A percentile compares a stretch with the other conserved stretches of the same genome.
These are phyloP conservation scores for Poeciliopsis turneri DNA, from an alignment of 2,797 vertebrate genomes.

Conservation along the genomic window DNA sequence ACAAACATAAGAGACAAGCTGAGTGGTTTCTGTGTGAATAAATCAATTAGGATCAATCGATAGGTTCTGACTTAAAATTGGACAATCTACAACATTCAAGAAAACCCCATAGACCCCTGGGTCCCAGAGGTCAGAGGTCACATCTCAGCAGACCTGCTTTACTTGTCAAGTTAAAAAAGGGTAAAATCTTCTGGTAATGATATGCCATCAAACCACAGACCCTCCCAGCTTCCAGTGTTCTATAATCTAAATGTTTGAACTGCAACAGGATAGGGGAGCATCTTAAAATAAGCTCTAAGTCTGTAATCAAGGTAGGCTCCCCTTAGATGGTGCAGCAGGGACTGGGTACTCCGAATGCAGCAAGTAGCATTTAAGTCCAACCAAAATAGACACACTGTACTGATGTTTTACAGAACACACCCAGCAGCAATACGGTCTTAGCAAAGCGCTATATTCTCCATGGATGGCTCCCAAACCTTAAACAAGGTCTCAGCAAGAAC, in stretches of 20 bases:
- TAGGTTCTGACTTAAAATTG: background rate
- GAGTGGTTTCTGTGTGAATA: background rate
- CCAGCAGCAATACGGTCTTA: conserved; percentile 24
- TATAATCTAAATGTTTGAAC: conserved; percentile 63
- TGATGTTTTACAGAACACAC: conserved; percentile 42
- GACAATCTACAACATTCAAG: background rate
- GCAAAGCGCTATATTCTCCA: background rate
- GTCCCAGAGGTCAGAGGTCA: background rate
- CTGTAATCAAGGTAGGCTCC: conserved; percentile 66
- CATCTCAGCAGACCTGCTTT: conserved; percentile 33
- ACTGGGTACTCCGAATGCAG: background rate
- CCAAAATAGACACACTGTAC: conserved; percentile 39
- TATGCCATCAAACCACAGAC: conserved; percentile 47
- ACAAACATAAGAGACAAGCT: background rate
- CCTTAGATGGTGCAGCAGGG: conserved; percentile 18
- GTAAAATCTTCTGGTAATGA: conserved; percentile 37
- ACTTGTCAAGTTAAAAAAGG: conserved; percentile 13
- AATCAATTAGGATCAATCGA: background rate
- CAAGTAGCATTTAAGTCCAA: conserved; percentile 40
- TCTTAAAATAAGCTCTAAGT: conserved; percentile 63
- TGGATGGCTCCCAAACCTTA: background rate
- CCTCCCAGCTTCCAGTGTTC: conserved; percentile 49
- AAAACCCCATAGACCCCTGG: background rate
- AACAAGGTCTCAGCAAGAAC: background rate
- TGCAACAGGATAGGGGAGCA: conserved; percentile 15